These are phyloP conservation scores for Ciconia nigra DNA, from an alignment of 2,797 vertebrate genomes.

Conservation along the genomic window DNA sequence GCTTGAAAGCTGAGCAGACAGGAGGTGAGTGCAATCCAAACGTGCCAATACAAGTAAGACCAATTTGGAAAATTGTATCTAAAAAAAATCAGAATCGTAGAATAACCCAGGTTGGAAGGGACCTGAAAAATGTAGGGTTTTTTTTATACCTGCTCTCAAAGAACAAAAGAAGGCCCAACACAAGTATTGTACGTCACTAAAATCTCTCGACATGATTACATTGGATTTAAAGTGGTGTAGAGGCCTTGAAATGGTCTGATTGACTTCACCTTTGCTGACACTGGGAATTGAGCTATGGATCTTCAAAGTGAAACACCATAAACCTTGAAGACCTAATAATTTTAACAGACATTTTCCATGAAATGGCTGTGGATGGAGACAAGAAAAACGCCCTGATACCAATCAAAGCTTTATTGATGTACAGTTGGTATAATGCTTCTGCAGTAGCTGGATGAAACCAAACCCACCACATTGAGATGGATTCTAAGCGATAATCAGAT, in stretches of 20 bases:
- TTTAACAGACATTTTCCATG: background rate
- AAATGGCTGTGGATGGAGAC: background rate
- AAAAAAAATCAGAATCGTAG: background rate
- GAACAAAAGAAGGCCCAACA: background rate
- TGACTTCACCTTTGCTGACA: background rate
- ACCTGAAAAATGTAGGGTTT: background rate
- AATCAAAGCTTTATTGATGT: background rate
- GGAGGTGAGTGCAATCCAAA: background rate
- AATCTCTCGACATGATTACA: background rate
- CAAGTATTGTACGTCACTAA: background rate
- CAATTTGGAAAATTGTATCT: background rate
- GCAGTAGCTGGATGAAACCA: background rate
- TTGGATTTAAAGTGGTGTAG: background rate
- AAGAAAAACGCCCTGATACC: background rate
- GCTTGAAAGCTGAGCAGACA: background rate
- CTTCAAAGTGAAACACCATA: background rate
- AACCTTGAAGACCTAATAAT: background rate
- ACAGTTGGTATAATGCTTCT: background rate
- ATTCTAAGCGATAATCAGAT: background rate
- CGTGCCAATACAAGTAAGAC: background rate
- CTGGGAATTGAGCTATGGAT: background rate
- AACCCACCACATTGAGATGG: background rate
- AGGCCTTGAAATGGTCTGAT: background rate
- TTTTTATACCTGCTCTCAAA: background rate
- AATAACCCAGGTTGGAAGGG: background rate